These are phyloP conservation scores for Caenorhabditis plicata DNA, from an alignment of 2,888 invertebrate genomes.

Conservation along the genomic window DNA sequence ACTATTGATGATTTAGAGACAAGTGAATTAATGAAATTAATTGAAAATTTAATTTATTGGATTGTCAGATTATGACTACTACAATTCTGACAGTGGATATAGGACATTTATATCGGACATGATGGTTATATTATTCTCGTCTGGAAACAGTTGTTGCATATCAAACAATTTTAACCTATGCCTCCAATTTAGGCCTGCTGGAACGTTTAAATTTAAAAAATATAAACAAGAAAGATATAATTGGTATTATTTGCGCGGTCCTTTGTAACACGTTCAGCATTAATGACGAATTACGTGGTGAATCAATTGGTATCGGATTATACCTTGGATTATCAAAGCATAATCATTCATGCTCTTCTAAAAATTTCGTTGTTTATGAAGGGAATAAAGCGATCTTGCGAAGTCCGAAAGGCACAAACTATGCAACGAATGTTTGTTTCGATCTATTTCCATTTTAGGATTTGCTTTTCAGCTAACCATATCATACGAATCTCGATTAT, in stretches of 20 bases:
- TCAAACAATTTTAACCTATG: not conserved
- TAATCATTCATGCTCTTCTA: constrained; percentile 22
- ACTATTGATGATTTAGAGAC: constrained; percentile 15
- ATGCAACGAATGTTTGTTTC: constrained; percentile 1
- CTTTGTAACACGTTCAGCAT: constrained; percentile 21
- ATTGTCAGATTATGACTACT: constrained; percentile 18
- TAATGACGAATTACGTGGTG: constrained; percentile 9
- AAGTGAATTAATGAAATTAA: constrained; percentile 2
- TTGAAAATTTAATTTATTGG: not conserved
- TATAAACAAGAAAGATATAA: constrained; percentile 4
- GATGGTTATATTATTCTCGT: constrained; percentile 7
- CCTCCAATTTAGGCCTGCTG: not conserved
- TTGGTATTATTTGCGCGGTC: constrained; percentile 11
- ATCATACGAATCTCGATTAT: constrained; percentile 23
- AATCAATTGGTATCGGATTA: constrained; percentile 17
- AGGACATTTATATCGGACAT: constrained; percentile 14
- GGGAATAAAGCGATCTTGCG: constrained; percentile 8
- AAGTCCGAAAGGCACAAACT: not conserved
- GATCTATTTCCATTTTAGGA: constrained; percentile 1
- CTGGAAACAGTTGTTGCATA: constrained; percentile 2
- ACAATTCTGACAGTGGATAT: constrained; percentile 6
- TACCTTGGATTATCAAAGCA: constrained; percentile 20
- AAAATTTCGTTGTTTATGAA: constrained; percentile 14
- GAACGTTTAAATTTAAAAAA: not conserved
- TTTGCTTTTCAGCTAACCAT: constrained; percentile 20